These are phyloP conservation scores for Acanthornis magna DNA, from an alignment of 2,797 vertebrate genomes.

Conservation along the genomic window DNA sequence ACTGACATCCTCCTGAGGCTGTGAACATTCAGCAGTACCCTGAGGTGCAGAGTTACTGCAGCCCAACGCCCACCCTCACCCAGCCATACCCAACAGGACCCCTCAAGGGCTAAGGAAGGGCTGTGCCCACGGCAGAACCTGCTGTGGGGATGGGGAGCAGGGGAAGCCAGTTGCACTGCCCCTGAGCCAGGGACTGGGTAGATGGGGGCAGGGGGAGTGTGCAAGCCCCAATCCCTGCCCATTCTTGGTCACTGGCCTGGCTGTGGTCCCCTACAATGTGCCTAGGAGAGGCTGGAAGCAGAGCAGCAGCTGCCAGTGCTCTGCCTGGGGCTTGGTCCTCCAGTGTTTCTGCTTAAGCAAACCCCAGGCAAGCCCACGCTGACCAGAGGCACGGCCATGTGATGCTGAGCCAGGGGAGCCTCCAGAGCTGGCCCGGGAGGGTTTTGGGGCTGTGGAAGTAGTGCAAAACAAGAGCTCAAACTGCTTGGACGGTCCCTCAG, in stretches of 20 bases:
- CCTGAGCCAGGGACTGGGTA: not conserved
- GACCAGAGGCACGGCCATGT: not conserved
- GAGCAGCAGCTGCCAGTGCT: not conserved
- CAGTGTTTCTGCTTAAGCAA: not conserved
- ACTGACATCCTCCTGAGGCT: not conserved
- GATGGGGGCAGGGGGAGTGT: not conserved
- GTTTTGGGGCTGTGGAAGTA: not conserved
- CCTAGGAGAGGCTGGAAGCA: not conserved
- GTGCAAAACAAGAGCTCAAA: not conserved
- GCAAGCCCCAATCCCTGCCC: not conserved
- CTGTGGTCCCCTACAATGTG: accelerated
- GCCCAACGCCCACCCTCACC: accelerated
- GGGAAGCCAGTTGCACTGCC: not conserved
- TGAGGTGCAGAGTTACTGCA: not conserved
- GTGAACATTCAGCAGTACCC: not conserved
- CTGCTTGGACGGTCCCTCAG: not conserved
- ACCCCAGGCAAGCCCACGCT: accelerated
- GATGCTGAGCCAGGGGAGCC: not conserved
- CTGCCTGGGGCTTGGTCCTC: not conserved
- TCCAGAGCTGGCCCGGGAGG: accelerated
- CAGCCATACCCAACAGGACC: not conserved
- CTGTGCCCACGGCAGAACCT: not conserved
- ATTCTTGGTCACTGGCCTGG: not conserved
- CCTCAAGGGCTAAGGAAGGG: not conserved
- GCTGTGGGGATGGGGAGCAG: not conserved